A percentile compares a stretch with the other conserved stretches of the same genome.
These are phyloP conservation scores for Branchinecta lynchi DNA, from an alignment of 1,140 invertebrate genomes.

Conservation along the genomic window DNA sequence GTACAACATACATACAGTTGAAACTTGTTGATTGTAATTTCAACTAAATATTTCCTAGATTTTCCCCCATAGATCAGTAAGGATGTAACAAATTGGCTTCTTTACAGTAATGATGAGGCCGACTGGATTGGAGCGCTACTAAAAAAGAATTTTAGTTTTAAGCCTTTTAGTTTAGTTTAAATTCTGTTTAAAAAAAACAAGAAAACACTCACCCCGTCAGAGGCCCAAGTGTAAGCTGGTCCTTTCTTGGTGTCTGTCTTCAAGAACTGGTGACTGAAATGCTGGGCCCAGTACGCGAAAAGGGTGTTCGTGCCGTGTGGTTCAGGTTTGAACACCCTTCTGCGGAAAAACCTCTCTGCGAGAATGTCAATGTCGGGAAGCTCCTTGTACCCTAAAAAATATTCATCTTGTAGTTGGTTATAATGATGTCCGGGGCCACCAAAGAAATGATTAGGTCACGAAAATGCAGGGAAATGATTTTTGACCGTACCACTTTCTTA, in stretches of 20 bases:
- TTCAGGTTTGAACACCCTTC: slow-evolving; percentile 31
- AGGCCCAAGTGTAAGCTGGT: slow-evolving; percentile 31
- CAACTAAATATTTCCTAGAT: too few relatives aligned
- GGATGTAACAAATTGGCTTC: too few relatives aligned
- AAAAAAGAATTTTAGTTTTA: slow-evolving; percentile 2
- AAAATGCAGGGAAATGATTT: too few relatives aligned
- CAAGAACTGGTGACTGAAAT: slow-evolving; percentile 37
- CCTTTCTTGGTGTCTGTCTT: slow-evolving; percentile 31
- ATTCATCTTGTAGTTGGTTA: background rate
- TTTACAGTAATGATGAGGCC: too few relatives aligned
- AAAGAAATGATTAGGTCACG: too few relatives aligned
- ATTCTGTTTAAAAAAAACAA: too few relatives aligned
- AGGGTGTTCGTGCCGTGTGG: slow-evolving; percentile 32
- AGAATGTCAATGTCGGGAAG: slow-evolving; percentile 22
- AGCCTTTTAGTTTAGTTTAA: too few relatives aligned
- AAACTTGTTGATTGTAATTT: too few relatives aligned
- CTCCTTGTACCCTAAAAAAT: slow-evolving; percentile 18
- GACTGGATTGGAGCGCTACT: background rate
- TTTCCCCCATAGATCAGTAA: too few relatives aligned
- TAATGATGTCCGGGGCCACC: background rate
- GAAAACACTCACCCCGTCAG: slow-evolving; percentile 30
- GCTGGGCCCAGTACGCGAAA: slow-evolving; percentile 35
- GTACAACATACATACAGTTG: too few relatives aligned
- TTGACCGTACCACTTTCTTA: too few relatives aligned
- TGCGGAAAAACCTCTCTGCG: slow-evolving; percentile 30